Conservation (phyloP, 1,140 invertebrate genomes). For the Diabrotica undecimpunctata region DNA sequence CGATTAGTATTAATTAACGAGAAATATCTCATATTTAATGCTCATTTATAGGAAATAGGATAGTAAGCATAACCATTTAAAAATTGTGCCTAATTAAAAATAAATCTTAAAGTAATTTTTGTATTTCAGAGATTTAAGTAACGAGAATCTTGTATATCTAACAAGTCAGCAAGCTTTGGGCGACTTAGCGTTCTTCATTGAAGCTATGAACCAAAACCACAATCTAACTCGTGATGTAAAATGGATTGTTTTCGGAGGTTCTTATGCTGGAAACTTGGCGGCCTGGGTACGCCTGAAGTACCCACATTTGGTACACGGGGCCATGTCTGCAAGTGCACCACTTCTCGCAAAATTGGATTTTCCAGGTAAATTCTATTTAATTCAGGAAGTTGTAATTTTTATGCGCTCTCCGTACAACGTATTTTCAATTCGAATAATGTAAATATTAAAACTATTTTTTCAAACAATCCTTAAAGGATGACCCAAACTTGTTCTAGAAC, state of each 20-base stretch:
- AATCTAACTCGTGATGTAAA: constrained; percentile 62
- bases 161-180: constrained; percentile 84
- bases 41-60: too few species aligned
- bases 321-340: constrained; percentile 86
- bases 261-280: constrained; percentile 85
- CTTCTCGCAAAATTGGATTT: constrained; percentile 82
- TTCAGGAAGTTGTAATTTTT: too few species aligned
- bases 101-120: too few species aligned
- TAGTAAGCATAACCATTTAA: too few species aligned
- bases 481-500: too few species aligned
- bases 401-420: too few species aligned
- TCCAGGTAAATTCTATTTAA: constrained; percentile 9
- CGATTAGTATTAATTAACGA: too few species aligned
- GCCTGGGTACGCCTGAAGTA: constrained; percentile 89
- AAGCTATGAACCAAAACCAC: constrained; percentile 61
- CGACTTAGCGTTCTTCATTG: constrained; percentile 82
- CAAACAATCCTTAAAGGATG: too few species aligned
- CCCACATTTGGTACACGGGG: constrained; percentile 80
- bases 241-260: constrained; percentile 91
- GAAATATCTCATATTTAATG: too few species aligned
- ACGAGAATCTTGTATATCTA: constrained; percentile 74
- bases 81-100: too few species aligned
- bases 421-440: too few species aligned
- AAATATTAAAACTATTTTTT: too few species aligned
- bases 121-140: constrained; percentile 64